Base-by-base conservation (phyloP, 2,888 invertebrate genomes). In the Gasteruption jaculator region DNA sequence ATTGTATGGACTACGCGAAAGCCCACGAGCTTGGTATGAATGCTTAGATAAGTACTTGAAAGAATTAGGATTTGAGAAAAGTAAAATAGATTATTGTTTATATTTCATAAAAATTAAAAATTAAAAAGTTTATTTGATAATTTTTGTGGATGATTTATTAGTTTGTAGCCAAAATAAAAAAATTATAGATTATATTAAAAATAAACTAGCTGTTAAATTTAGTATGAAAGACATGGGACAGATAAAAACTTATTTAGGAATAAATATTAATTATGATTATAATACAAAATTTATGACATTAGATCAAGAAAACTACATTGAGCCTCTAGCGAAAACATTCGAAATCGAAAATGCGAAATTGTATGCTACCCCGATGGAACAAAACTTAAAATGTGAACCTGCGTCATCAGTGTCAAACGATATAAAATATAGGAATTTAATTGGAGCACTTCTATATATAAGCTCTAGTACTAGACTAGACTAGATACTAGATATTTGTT, bases 401-500 rank as follows among this genome's bases (percentile, higher is more conserved):
- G 26, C 34, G 2, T 10, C 34, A 6, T 10, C n/a, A 7, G n/a
- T 5, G 2, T 20, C 8, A 10, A 14, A 11, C 6, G 25, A 34
- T 16, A 20, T 48, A 8, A 39, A 38, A 11, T 50, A 43, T 33
- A 41, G 45, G 38, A 51, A 49, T 33, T 20, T 51, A n/a, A 47
- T 49, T 3, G 46, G 43, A 8, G 40, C 40, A 18, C 11, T 45
- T 7, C 26, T 47, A 18, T 49, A 51, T 22, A 35, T 46, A 4
- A 46, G 41, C 26, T 26, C 41, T 1, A 26, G 30, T 4, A 45
- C 49, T 1, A 47, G 47, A 33, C 33, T 29, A n/a, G n/a, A n/a
- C n/a, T n/a, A n/a, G n/a, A n/a, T n/a, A n/a, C n/a, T n/a, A 42
- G 61, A 63, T 45, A 46, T 61, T 20, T 21, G 53, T 18, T 64